Evolutionary conservation across 2,888 invertebrate species (phyloP).

Genomic region (Drosophila greeni): DNA sequence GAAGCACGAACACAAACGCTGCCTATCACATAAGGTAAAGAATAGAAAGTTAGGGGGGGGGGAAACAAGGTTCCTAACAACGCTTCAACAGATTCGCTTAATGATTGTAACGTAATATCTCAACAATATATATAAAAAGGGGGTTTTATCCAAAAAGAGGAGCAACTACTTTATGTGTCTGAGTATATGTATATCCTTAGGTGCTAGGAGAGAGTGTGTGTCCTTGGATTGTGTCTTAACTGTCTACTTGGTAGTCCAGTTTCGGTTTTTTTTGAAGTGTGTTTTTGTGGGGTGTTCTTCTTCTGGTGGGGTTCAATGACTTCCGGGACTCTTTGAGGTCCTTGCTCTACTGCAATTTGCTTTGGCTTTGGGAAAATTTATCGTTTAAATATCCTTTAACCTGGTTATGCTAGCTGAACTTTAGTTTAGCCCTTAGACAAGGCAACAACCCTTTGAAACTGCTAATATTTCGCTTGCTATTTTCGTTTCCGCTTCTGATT

Average conservation of each 20-base stretch:
- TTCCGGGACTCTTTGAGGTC: conserved; percentile 11
- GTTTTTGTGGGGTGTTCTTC: not conserved
- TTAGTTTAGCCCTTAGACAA: not conserved
- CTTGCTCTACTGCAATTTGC: not conserved
- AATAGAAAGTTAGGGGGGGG: not conserved
- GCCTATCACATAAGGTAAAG: conserved; percentile 28
- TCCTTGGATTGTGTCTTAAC: not conserved
- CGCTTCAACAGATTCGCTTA: conserved; percentile 22
- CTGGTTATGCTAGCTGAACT: not conserved
- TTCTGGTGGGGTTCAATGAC: conserved; percentile 42
- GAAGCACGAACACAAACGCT: conserved; percentile 29
- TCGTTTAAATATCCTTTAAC: conserved; percentile 24
- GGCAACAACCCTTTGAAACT: conserved; percentile 20
- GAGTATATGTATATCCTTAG: conserved; percentile 37
- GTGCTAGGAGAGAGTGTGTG: conserved; percentile 4
- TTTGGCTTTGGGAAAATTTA: not conserved
- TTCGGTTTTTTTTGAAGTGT: not conserved
- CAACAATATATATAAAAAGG: conserved; percentile 15
- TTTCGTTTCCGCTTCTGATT: not conserved
- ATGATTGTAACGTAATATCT: conserved; percentile 12
- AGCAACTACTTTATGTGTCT: conserved; percentile 16
- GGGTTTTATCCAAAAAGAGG: too few relatives aligned
- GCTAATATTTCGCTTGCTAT: too few relatives aligned
- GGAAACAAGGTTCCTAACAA: conserved; percentile 34
- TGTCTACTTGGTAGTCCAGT: conserved; percentile 38